Conservation (phyloP, 2,888 invertebrate species). For the Itoplectis maculator region DNA sequence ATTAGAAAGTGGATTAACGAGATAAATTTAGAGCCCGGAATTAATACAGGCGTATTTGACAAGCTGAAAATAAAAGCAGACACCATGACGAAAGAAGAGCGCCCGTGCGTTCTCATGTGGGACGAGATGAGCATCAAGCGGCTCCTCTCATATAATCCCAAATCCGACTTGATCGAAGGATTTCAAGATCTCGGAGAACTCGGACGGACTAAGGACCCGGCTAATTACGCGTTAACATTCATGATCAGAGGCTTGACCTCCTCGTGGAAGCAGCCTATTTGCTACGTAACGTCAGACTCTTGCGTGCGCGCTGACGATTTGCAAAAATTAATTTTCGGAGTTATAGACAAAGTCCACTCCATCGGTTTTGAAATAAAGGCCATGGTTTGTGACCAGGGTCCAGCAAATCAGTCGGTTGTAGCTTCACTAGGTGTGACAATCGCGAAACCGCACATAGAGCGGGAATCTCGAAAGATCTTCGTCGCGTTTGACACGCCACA, state of each 20-base stretch:
- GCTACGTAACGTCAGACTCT: slow-evolving; percentile 11
- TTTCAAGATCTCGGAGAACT: slow-evolving; percentile 71
- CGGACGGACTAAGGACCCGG: slow-evolving; percentile 61
- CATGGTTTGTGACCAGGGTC: slow-evolving; percentile 70
- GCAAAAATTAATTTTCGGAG: slow-evolving; percentile 16
- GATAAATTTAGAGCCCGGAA: slow-evolving; percentile 69
- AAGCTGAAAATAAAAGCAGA: slow-evolving; percentile 68
- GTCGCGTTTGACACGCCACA: no score
- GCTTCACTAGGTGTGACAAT: slow-evolving; percentile 62
- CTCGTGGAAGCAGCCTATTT: slow-evolving; percentile 73
- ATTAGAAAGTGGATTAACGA: slow-evolving; percentile 73
- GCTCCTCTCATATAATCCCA: slow-evolving; percentile 68
- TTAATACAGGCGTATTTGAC: slow-evolving; percentile 66
- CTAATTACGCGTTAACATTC: slow-evolving; percentile 72
- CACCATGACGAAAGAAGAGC: slow-evolving; percentile 70
- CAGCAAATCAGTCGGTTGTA: slow-evolving; percentile 65
- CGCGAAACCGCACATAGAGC: slow-evolving; percentile 67
- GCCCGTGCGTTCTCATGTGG: slow-evolving; percentile 71
- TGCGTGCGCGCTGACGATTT: not conserved
- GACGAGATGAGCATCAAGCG: slow-evolving; percentile 73
- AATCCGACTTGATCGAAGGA: slow-evolving; percentile 70
- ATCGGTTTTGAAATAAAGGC: slow-evolving; percentile 64
- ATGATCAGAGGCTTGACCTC: slow-evolving; percentile 70
- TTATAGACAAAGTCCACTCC: slow-evolving; percentile 62
- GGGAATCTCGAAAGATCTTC: not conserved